Evolutionary conservation across 1,140 invertebrate genomes (phyloP).

Genomic region (Spodoptera litura): DNA sequence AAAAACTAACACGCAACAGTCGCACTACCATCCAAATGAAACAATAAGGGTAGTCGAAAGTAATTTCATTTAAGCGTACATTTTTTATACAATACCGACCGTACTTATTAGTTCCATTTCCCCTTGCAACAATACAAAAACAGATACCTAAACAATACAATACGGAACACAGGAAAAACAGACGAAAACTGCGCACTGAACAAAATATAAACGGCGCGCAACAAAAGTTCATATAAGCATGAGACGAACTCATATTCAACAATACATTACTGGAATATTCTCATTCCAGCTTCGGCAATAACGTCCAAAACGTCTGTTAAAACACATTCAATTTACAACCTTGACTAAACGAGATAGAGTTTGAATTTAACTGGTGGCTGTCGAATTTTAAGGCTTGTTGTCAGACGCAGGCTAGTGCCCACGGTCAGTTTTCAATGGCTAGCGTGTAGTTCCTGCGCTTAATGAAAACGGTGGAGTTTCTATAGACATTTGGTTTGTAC

Average conservation of each 20-base stretch:
- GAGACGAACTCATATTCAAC: conserved; percentile 46
- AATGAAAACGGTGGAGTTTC: conserved; percentile 52
- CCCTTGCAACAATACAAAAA: conserved; percentile 25
- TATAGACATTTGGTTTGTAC: conserved; percentile 33
- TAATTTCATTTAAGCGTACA: too few relatives aligned
- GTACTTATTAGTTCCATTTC: conserved; percentile 26
- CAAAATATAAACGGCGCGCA: conserved; percentile 24
- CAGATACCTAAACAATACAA: conserved; percentile 6
- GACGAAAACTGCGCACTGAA: conserved; percentile 15
- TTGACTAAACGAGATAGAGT: background rate
- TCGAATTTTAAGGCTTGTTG: conserved; percentile 26
- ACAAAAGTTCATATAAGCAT: conserved; percentile 44
- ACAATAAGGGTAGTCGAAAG: too few relatives aligned
- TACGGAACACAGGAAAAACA: conserved; percentile 25
- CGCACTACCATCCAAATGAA: too few relatives aligned
- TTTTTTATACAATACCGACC: conserved; percentile 1
- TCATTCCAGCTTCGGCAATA: conserved; percentile 7
- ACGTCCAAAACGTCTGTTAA: background rate
- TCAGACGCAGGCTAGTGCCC: conserved; percentile 37
- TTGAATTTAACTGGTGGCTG: background rate
- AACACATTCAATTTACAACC: background rate
- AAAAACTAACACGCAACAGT: too few relatives aligned
- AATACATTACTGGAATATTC: conserved; percentile 43
- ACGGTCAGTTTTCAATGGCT: conserved; percentile 54
- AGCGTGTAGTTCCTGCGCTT: conserved; percentile 46